Evolutionary conservation across 2,113 vertebrate genomes (phyloP).

Genomic region (Gallinago media): DNA sequence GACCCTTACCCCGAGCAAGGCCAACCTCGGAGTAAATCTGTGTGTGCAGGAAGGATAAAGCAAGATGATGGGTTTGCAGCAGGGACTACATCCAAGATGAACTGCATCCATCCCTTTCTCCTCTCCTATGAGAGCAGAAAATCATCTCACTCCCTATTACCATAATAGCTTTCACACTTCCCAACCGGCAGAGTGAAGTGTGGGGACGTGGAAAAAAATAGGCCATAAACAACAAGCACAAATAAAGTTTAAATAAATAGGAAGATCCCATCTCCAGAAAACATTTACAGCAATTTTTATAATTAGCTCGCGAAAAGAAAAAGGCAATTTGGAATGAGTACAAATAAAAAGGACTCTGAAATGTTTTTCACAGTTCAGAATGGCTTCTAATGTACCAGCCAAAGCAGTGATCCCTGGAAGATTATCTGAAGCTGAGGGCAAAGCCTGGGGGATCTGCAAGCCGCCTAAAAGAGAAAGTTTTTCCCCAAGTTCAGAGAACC

Average conservation of each 20-base stretch:
- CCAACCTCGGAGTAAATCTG: fast-evolving
- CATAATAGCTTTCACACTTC: slow-evolving; percentile 60
- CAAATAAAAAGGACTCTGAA: neutral
- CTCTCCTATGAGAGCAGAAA: neutral
- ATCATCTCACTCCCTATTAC: slow-evolving; percentile 8
- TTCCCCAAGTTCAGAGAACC: neutral
- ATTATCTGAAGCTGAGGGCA: neutral
- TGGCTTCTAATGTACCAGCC: neutral
- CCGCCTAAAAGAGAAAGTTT: neutral
- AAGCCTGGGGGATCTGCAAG: neutral
- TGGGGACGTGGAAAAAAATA: neutral
- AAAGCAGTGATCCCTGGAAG: neutral
- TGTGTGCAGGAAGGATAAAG: neutral
- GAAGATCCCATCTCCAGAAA: neutral
- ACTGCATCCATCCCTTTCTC: slow-evolving; percentile 9
- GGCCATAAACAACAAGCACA: neutral
- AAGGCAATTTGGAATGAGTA: neutral
- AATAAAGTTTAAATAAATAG: neutral
- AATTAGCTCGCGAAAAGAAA: neutral
- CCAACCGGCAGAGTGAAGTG: neutral
- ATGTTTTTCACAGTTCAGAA: neutral
- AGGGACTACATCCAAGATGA: slow-evolving; percentile 36
- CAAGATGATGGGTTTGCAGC: neutral
- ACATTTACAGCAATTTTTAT: slow-evolving; percentile 1
- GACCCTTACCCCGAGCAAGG: neutral